phyloP scores from a whole-genome alignment of 2,797 vertebrate species.

The Cossypha polioptera region DNA sequence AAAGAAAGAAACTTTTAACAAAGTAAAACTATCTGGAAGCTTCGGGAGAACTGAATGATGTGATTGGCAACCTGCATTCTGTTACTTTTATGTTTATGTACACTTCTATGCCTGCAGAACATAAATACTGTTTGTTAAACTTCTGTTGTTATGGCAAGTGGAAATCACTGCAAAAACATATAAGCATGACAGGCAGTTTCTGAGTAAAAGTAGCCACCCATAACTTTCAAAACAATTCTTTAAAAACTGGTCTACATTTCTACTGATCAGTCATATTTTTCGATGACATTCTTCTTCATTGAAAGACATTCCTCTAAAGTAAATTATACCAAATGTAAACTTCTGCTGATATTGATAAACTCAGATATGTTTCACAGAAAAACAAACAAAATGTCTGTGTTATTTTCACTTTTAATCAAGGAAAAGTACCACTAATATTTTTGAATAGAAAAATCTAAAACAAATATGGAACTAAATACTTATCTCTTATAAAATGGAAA shows the following conservation, averaged over 20 bases:
- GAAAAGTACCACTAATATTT: neutral
- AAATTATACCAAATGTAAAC: neutral
- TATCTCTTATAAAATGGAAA: neutral
- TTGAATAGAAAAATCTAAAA: neutral
- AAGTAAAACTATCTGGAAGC: slow-evolving; percentile 51
- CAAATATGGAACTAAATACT: neutral
- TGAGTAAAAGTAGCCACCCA: slow-evolving; percentile 43
- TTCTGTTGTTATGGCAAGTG: slow-evolving; percentile 64
- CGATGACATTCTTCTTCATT: neutral
- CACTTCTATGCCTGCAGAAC: slow-evolving; percentile 42
- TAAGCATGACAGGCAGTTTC: slow-evolving; percentile 35
- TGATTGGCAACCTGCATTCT: slow-evolving; percentile 66
- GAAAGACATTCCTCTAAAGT: neutral
- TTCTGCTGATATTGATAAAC: neutral
- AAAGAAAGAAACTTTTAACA: slow-evolving; percentile 34
- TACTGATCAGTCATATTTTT: neutral
- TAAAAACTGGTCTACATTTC: neutral
- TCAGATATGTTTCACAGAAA: neutral
- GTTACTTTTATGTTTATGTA: slow-evolving; percentile 57
- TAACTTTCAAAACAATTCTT: slow-evolving; percentile 3
- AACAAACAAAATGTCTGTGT: neutral
- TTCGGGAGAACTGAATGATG: slow-evolving; percentile 14
- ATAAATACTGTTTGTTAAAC: slow-evolving; percentile 58
- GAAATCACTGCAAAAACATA: slow-evolving; percentile 51
- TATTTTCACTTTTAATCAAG: neutral